These are phyloP conservation scores for Pterostichus niger DNA, from an alignment of 2,888 invertebrate genomes.

Conservation along the genomic window DNA sequence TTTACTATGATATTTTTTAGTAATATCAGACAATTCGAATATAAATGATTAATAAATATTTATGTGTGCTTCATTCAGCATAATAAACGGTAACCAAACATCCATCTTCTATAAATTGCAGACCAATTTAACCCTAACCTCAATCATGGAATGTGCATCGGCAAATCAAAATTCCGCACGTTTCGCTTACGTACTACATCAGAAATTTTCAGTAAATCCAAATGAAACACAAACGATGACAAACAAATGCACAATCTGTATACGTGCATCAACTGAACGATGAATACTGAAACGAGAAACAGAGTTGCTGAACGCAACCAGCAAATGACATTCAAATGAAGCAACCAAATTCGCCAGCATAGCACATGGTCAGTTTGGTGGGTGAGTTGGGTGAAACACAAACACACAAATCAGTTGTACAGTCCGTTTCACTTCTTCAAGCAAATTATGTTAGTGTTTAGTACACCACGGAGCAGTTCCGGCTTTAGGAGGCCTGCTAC, in stretches of 20 bases:
- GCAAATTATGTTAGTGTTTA: not conserved
- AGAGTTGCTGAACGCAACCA: not conserved
- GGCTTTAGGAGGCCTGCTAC: no score
- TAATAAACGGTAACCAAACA: constrained; percentile 9
- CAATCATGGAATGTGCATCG: constrained; percentile 9
- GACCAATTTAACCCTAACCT: constrained; percentile 3
- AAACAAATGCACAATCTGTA: constrained; percentile 54
- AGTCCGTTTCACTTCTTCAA: not conserved
- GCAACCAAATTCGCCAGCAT: not conserved
- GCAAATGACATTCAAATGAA: constrained; percentile 5
- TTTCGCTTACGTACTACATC: constrained; percentile 22
- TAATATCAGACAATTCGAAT: not conserved
- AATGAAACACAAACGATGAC: constrained; percentile 43
- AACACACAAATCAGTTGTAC: not conserved
- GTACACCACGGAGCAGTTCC: no score
- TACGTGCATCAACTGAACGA: constrained; percentile 25
- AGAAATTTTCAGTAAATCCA: constrained; percentile 39
- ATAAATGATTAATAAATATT: constrained; percentile 20
- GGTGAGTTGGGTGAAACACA: not conserved
- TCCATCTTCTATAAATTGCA: constrained; percentile 8
- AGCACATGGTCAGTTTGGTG: not conserved
- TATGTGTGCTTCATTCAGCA: not conserved
- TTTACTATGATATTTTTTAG: no score
- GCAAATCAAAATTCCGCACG: not conserved
- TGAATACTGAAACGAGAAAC: not conserved